These are phyloP conservation scores for Zygothrica quintamaculata DNA, from an alignment of 2,888 invertebrate genomes.

Conservation along the genomic window DNA sequence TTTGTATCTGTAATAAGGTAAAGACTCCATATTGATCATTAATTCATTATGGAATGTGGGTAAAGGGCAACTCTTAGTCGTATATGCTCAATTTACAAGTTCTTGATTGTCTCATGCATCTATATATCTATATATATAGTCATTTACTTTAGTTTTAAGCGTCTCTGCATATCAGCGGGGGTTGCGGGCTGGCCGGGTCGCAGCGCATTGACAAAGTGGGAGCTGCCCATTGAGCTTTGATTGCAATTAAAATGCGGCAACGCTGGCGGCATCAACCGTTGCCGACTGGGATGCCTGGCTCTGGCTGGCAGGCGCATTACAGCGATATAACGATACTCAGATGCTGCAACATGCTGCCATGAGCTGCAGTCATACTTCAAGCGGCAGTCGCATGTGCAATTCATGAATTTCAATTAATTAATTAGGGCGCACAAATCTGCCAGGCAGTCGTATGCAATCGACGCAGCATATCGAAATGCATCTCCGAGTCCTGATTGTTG, in stretches of 20 bases:
- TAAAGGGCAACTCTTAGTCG: too few relatives aligned
- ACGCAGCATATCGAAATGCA: conserved; percentile 64
- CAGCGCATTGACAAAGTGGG: conserved; percentile 1
- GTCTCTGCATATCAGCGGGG: conserved; percentile 15
- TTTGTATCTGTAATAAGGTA: too few relatives aligned
- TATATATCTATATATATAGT: not conserved
- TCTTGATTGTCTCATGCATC: not conserved
- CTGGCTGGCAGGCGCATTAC: conserved; percentile 18
- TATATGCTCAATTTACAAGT: too few relatives aligned
- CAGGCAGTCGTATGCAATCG: conserved; percentile 54
- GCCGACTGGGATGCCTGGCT: conserved; percentile 24
- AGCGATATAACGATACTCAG: conserved; percentile 13
- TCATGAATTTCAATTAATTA: conserved; percentile 80
- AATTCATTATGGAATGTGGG: too few relatives aligned
- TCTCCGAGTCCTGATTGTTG: conserved; percentile 48
- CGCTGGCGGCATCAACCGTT: conserved; percentile 49
- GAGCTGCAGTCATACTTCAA: conserved; percentile 51
- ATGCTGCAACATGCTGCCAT: conserved; percentile 12
- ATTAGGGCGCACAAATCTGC: conserved; percentile 77
- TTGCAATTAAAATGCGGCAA: conserved; percentile 71
- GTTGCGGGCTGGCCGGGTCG: not conserved
- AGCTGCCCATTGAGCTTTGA: conserved; percentile 71
- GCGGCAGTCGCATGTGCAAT: conserved; percentile 74
- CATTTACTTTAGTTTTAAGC: conserved; percentile 53
- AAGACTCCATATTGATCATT: too few relatives aligned